These are phyloP conservation scores for Ernsta delagoae DNA, from an alignment of 2,888 invertebrate genomes.

Conservation along the genomic window DNA sequence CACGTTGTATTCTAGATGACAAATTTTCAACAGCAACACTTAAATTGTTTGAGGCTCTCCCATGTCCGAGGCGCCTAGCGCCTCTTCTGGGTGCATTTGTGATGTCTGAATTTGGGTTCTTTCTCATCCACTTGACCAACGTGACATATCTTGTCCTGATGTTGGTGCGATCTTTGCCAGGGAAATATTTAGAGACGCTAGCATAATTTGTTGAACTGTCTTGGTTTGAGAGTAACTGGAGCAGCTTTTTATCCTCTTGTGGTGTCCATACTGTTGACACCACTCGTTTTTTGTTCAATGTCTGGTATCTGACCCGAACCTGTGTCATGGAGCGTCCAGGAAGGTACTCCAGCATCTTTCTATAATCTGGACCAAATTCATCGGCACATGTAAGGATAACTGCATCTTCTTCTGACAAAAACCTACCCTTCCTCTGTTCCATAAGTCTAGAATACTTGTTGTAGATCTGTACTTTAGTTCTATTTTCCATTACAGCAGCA, in stretches of 20 bases:
- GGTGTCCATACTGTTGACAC: conserved; percentile 84
- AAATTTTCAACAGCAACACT: conserved; percentile 65
- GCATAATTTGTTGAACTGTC: conserved; percentile 63
- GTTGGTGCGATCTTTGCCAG: conserved; percentile 83
- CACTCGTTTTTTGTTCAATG: conserved; percentile 66
- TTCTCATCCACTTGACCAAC: conserved; percentile 79
- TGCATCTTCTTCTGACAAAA: conserved; percentile 87
- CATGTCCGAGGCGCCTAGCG: conserved; percentile 59
- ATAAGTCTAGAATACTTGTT: conserved; percentile 76
- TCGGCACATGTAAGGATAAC: conserved; percentile 86
- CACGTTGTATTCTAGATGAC: too few relatives aligned
- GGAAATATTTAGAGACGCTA: conserved; percentile 78
- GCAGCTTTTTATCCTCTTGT: conserved; percentile 85
- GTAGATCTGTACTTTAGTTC: conserved; percentile 88
- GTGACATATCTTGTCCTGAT: conserved; percentile 85
- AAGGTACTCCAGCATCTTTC: conserved; percentile 83
- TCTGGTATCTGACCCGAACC: conserved; percentile 84
- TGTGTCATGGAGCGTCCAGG: conserved; percentile 87
- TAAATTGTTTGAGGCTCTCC: conserved; percentile 58
- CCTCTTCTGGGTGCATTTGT: conserved; percentile 68
- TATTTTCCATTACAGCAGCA: conserved; percentile 85
- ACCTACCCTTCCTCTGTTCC: conserved; percentile 85
- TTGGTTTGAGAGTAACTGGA: conserved; percentile 82
- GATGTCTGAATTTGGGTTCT: conserved; percentile 70
- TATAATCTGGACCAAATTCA: conserved; percentile 86